Base-by-base conservation (phyloP, 2,113 vertebrate genomes). In the Puffinus mauretanicus region DNA sequence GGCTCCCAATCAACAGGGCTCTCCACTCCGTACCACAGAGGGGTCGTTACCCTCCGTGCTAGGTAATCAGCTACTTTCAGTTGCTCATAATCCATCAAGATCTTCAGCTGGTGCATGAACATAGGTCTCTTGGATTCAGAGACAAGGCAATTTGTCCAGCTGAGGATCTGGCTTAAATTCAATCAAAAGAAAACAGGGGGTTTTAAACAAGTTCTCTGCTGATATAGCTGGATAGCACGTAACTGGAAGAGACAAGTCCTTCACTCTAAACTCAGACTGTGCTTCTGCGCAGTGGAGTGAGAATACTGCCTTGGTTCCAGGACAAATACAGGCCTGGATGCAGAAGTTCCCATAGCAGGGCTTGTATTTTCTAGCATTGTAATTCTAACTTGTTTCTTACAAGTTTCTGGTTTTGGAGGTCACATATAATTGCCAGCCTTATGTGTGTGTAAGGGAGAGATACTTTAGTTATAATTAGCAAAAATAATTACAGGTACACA, bases 21-120 rank as follows among this genome's bases (percentile, higher is more conserved):
- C 16, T 80, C 44, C 21, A 6, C 38, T 73, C 36, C 24, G 9
- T 42, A 38, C 7, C 26, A 22, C n/a, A 47, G 46, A 65, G 55
- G 6, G 22, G 4, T 30, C 0, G 0, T n/a, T 44, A 44, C 8
- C 4, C 26, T 27, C 54, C 3, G 3, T 40, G 49, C 36, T 20
- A 49, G 27, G 13, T 51, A 72, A 61, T 49, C 42, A 65, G 14
- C 11, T 61, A 11, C 7, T 64, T 77, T 36, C 24, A 64, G 6
- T 25, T 88, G 26, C 18, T 55, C 40, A 19, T 36, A 86, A 91
- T 52, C 42, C 32, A 84, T 62, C 2, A 4, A 52, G 30, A 62
- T 34, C 38, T 86, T 88, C 82, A 92, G 40, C n/a, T 72, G 54
- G 26, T 85, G 15, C 0, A 0, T 47, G 34, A 69, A 38, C 42